A percentile compares a stretch with the other conserved stretches of the same genome.
These are phyloP conservation scores for Tonatia bakeri DNA, from an alignment of 2,113 vertebrate species.

Conservation along the genomic window DNA sequence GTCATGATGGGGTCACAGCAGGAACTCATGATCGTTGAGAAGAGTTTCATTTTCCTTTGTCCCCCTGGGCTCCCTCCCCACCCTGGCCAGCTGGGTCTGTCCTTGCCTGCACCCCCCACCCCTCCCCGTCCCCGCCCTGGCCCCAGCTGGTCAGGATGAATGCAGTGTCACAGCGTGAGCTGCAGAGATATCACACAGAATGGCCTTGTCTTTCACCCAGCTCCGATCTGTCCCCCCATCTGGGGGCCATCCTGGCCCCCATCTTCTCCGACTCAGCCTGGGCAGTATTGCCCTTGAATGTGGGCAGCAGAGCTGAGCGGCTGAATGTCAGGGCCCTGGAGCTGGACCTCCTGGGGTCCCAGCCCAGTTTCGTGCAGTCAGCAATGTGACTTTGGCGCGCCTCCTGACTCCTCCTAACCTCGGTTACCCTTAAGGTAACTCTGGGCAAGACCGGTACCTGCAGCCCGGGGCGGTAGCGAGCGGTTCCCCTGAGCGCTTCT, in stretches of 20 bases:
- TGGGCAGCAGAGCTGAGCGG: not conserved
- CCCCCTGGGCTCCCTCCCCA: too few species aligned
- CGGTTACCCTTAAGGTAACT: not conserved
- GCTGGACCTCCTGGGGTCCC: not conserved
- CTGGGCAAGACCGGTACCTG: not conserved
- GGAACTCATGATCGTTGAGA: not conserved
- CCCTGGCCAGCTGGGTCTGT: not conserved
- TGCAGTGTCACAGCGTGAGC: not conserved
- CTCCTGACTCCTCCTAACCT: too few species aligned
- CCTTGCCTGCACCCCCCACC: fast-evolving
- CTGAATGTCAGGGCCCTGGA: not conserved
- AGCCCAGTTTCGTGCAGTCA: not conserved
- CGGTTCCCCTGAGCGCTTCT: not conserved
- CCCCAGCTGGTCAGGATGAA: not conserved
- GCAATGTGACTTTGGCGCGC: not conserved
- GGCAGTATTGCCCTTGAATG: not conserved
- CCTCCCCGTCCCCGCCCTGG: too few species aligned
- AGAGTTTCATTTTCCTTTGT: not conserved
- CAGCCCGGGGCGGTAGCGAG: fast-evolving
- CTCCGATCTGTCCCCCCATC: not conserved
- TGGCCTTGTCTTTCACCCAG: not conserved
- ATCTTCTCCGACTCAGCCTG: not conserved
- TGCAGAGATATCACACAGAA: not conserved
- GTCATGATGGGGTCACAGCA: not conserved
- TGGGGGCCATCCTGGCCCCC: too few species aligned